A percentile compares a stretch with the other conserved stretches of the same genome.
Conservation (phyloP, 2,113 vertebrate species). For the Psittacus erithacus region DNA sequence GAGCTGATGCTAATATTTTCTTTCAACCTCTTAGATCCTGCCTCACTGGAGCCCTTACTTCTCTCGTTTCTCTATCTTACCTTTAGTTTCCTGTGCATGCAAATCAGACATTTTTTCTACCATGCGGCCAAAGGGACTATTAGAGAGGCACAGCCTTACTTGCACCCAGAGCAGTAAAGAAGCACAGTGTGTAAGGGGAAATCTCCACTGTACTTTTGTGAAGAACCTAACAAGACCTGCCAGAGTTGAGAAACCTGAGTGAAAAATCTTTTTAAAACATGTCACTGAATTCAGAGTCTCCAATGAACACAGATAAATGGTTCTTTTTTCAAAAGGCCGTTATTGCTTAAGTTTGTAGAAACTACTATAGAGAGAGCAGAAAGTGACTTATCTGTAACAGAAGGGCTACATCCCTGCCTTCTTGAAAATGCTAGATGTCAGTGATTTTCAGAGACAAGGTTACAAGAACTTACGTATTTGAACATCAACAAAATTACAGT, state of each 20-base stretch:
- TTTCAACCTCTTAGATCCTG: neutral
- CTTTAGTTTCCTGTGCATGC: neutral
- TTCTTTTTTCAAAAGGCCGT: neutral
- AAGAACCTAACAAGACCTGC: neutral
- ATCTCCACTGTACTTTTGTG: neutral
- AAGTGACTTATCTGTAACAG: neutral
- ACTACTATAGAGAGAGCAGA: neutral
- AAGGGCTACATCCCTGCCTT: neutral
- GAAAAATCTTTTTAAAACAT: neutral
- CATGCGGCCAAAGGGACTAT: neutral
- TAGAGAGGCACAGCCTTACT: neutral
- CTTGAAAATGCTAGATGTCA: neutral
- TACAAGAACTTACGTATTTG: neutral
- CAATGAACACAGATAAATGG: neutral
- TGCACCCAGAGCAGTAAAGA: neutral
- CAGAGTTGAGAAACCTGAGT: neutral
- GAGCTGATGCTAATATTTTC: neutral
- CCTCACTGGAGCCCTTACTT: neutral
- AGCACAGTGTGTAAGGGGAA: neutral
- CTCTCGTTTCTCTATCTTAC: neutral
- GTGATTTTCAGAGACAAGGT: neutral
- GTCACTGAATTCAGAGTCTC: neutral
- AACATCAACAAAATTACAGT: neutral
- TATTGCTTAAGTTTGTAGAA: neutral
- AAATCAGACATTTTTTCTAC: neutral